Evolutionary conservation across 1,140 invertebrate species (phyloP), one percentile per base, ranked within the genome.

Genomic region (Macrocentrus cingulum): DNA sequence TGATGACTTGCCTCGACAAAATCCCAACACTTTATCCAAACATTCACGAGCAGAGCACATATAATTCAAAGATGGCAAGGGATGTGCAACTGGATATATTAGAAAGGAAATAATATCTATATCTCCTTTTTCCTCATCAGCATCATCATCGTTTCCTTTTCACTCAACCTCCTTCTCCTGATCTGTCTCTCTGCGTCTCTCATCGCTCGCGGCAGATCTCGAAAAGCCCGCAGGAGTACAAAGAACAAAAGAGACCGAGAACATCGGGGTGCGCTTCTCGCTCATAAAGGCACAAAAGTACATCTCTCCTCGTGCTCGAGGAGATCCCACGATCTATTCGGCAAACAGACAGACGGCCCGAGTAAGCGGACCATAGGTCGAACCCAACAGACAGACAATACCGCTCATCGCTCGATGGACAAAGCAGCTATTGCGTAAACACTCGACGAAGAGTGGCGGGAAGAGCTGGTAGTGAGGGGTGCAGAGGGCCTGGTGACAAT

Each of bases 351-450:
- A 56, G 66, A 71, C 60, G 55, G 55, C 16, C 45, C 55, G 49
- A 51, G 25, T 34, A 25, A 51, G 60, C 49, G 52, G 52, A 68
- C 65, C 49, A 37, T 51, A 51, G 52, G 60, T 62, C 64, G 59
- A 62, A 64, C 58, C 67, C 65, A 69, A 67, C 66, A 61, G 70
- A 74, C 73, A 75, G 75, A 78, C 75, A 78, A 78, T 78, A 68
- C 68, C 68, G 69, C 72, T 74, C 76, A 76, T 78, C 76, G 75
- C 68, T 75, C 71, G 68, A 73, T 72, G 71, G 76, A 79, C 76
- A 79, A 80, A 78, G 75, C 74, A 69, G 69, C 75, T 78, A 77
- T 77, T 79, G 74, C 76, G 77, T 77, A 79, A 80, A 77, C 78
- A 70, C 68, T 77, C 71, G 69, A 73, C 37, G 25, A 20, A 19